Conservation (phyloP, 2,888 invertebrate genomes). For the Noctua janthina region DNA sequence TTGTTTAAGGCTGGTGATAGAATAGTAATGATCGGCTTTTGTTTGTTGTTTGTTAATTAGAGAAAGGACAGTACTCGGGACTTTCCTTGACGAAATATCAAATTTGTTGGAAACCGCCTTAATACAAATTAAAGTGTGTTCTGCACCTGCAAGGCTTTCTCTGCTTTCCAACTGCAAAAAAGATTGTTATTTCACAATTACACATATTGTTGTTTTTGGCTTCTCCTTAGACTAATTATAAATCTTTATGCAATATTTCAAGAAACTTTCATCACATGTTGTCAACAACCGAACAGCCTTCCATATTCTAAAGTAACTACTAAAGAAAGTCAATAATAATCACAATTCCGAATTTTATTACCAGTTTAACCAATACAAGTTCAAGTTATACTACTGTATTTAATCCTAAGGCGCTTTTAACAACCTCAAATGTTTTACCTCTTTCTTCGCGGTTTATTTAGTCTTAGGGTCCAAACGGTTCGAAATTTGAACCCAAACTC, state of each 20-base stretch:
- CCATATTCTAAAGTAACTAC: background rate
- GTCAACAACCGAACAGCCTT: background rate
- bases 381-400: conserved; percentile 46
- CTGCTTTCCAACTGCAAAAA: background rate
- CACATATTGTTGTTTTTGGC: background rate
- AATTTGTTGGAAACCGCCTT: background rate
- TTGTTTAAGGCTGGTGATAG: conserved; percentile 38
- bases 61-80: conserved; percentile 33
- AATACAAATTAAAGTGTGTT: background rate
- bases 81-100: conserved; percentile 37
- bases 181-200: background rate
- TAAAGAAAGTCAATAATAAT: conserved; percentile 37
- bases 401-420: conserved; percentile 39
- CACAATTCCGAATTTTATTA: conserved; percentile 21
- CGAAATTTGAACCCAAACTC: conserved; percentile 82
- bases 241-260: background rate
- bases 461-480: conserved; percentile 70
- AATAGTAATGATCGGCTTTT: conserved; percentile 43
- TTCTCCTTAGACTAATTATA: conserved; percentile 14
- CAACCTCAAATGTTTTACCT: conserved; percentile 58
- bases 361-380: conserved; percentile 21
- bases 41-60: conserved; percentile 31
- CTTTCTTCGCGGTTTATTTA: conserved; percentile 63
- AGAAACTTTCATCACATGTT: conserved; percentile 11
- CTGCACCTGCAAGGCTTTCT: background rate